A percentile compares a stretch with the other conserved stretches of the same genome.
These are phyloP conservation scores for Epinephelus awoara DNA, from an alignment of 2,797 vertebrate species.

Conservation along the genomic window DNA sequence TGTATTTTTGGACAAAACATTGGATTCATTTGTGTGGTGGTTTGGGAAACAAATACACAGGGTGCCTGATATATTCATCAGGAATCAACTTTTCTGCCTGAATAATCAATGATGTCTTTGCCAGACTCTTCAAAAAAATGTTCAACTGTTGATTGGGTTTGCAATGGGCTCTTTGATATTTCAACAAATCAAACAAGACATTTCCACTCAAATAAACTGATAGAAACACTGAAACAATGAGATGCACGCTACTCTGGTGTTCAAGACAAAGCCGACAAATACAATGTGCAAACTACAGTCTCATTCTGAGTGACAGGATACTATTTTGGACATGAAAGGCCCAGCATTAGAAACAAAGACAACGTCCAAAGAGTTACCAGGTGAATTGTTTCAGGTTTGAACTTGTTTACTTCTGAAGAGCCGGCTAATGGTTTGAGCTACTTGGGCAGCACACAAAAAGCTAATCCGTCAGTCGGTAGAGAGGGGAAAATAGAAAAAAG, in stretches of 20 bases:
- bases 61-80: constrained; percentile 16
- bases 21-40: background rate
- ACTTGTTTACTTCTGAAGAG: constrained; percentile 18
- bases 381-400: constrained; percentile 16
- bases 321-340: constrained; percentile 11
- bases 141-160: constrained; percentile 43
- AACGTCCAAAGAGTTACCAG: background rate
- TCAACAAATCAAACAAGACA: constrained; percentile 27
- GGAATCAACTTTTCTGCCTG: constrained; percentile 37
- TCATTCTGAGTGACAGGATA: constrained; percentile 5
- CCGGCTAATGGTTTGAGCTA: background rate
- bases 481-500: background rate
- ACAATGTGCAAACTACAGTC: background rate
- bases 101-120: constrained; percentile 32
- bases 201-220: constrained; percentile 31
- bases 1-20: background rate
- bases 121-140: constrained; percentile 1
- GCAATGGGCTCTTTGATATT: constrained; percentile 18
- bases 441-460: constrained; percentile 13
- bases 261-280: constrained; percentile 9
- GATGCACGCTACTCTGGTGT: background rate
- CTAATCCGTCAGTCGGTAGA: background rate
- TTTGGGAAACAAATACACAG: background rate
- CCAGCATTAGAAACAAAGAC: background rate
- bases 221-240: background rate